These are phyloP conservation scores for Alitta virens DNA, from an alignment of 2,888 invertebrate species.

Conservation along the genomic window DNA sequence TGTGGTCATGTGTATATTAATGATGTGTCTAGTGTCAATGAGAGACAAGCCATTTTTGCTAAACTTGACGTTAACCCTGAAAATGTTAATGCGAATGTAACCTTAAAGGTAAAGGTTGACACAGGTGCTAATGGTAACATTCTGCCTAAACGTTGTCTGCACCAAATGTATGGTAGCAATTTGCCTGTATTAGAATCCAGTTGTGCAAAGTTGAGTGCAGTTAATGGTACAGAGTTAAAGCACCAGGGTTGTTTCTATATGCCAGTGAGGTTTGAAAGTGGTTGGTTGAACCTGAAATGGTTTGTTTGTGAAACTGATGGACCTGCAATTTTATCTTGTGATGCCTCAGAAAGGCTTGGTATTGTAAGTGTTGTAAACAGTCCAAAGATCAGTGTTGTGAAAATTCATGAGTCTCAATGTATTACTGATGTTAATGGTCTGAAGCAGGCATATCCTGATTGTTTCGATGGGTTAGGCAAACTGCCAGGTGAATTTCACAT, in stretches of 20 bases:
- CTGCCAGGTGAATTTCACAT: slow-evolving; percentile 15
- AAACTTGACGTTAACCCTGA: neutral
- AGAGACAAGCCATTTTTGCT: neutral
- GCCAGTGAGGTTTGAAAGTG: neutral
- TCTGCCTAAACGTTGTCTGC: neutral
- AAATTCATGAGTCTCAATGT: neutral
- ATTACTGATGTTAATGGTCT: neutral
- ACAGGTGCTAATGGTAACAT: slow-evolving; percentile 2
- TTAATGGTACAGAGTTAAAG: neutral
- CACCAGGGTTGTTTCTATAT: neutral
- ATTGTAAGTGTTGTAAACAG: neutral
- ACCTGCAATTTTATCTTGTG: neutral
- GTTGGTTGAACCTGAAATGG: neutral
- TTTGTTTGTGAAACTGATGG: neutral
- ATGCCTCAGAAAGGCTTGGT: neutral
- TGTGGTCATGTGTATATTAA: no score
- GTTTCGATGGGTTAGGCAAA: slow-evolving; percentile 2
- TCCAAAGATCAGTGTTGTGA: neutral
- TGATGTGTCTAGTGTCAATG: no score
- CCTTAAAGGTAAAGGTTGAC: neutral
- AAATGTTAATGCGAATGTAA: neutral
- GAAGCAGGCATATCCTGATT: neutral
- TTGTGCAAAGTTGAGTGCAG: neutral
- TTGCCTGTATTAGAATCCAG: no score
- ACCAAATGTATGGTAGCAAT: neutral